Evolutionary conservation across 1,140 invertebrate species (phyloP).

Genomic region (Phenacoccus solenopsis): DNA sequence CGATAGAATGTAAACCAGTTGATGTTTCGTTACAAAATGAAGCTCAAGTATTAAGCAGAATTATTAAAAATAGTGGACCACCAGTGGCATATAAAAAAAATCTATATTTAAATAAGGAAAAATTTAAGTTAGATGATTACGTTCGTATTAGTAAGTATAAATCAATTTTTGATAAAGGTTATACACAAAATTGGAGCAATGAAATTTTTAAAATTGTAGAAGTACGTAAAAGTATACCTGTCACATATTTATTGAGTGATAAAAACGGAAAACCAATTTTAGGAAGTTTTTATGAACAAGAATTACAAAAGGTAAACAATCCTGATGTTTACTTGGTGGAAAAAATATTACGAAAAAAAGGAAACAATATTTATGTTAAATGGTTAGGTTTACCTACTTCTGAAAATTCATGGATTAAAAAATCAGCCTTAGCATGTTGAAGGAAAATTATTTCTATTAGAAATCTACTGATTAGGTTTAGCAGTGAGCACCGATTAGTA

Average conservation of each 20-base stretch:
- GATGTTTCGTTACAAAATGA: slow-evolving; percentile 26
- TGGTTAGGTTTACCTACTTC: neutral
- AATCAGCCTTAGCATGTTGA: no score
- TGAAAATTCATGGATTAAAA: neutral
- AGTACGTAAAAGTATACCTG: neutral
- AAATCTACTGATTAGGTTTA: no score
- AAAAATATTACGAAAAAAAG: neutral
- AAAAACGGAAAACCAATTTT: neutral
- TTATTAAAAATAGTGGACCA: neutral
- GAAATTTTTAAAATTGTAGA: slow-evolving; percentile 29
- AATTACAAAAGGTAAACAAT: slow-evolving; percentile 14
- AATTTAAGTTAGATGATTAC: neutral
- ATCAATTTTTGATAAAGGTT: slow-evolving; percentile 28
- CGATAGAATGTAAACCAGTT: slow-evolving; percentile 31
- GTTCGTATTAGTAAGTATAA: slow-evolving; percentile 20
- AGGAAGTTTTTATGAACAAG: neutral
- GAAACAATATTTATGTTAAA: neutral
- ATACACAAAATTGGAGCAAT: slow-evolving; percentile 29
- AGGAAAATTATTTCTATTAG: neutral
- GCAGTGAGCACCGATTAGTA: no score
- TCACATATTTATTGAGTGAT: neutral
- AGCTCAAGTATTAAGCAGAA: neutral
- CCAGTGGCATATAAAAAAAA: no score
- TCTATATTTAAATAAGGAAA: neutral
- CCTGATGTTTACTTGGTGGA: slow-evolving; percentile 12